Evolutionary conservation across 2,797 vertebrate genomes (phyloP), one percentile per base, ranked within the genome.

Genomic region (Characodon lateralis): DNA sequence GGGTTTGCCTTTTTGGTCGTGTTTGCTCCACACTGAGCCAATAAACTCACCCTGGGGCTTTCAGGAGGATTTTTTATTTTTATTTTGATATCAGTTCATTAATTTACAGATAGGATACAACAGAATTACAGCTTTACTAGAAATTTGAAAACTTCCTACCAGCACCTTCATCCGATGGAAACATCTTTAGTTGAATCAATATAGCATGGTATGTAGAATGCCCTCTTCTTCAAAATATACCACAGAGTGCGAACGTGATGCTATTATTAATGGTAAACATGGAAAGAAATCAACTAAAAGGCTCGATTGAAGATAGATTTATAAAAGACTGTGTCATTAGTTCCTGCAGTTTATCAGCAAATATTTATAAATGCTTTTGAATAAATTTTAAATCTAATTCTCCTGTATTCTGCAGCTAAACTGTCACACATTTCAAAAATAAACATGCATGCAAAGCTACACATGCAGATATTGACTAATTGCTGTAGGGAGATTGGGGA

Each of bases 1-100:
- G 22, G 41, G 2, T 68, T 43, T 0, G 46, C 8, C 8, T 9
- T 9, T 48, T 84, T 82, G 79, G 78, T 66, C 78, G 79, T 65
- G 50, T 4, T n/a, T 87, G 86, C 68, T 75, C 89, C 85, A 89
- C 87, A 87, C 88, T 92, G 72, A 88, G 77, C 91, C 88, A 90
- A 87, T 92, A 85, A 87, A 70, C 79, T 81, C 73, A 79, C 88
- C 87, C 81, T 76, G 70, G 79, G 9, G 77, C 73, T 84, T 87
- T 87, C 70, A 53, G 76, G 81, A 81, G 80, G 80, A 80, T 86
- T 84, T 83, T 75, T 83, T 90, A 2, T 56, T 56, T 24, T 24
- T 84, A 24, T 87, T 85, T 80, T 73, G 80, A 16, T 73, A 84
- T 81, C 14, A 55, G 74, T 83, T 71, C 73, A 81, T 82, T 77